These are phyloP conservation scores for Amazona guildingii DNA, from an alignment of 2,113 vertebrate species.

Conservation along the genomic window DNA sequence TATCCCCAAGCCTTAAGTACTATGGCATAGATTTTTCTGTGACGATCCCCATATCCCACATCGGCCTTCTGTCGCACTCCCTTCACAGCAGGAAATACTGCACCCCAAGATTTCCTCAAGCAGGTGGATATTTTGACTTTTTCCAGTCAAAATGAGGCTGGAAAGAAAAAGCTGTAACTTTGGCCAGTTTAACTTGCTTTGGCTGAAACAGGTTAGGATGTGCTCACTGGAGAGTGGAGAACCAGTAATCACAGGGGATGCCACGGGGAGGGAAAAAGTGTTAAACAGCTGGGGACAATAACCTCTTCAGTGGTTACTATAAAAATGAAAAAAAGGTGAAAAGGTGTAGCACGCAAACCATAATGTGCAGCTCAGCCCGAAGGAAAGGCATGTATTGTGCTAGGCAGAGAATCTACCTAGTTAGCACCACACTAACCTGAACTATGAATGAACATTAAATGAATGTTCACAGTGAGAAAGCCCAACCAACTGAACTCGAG, in stretches of 20 bases:
- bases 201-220: background rate
- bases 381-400: background rate
- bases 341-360: background rate
- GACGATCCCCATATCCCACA: background rate
- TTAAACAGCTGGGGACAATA: background rate
- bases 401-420: background rate
- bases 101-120: background rate
- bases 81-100: background rate
- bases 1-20: background rate
- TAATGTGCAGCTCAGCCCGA: background rate
- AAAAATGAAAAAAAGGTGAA: background rate
- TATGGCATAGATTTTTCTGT: background rate
- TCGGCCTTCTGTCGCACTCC: background rate
- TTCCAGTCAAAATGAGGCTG: background rate
- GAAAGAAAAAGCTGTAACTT: background rate
- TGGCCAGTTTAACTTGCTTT: background rate
- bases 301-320: background rate
- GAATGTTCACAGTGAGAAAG: background rate
- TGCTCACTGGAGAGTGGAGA: background rate
- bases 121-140: background rate
- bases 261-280: background rate
- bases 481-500: background rate
- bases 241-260: background rate
- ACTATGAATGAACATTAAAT: background rate
- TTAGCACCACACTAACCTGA: background rate